Conservation (phyloP, 2,113 vertebrate genomes). For the Bubalus kerabau region DNA sequence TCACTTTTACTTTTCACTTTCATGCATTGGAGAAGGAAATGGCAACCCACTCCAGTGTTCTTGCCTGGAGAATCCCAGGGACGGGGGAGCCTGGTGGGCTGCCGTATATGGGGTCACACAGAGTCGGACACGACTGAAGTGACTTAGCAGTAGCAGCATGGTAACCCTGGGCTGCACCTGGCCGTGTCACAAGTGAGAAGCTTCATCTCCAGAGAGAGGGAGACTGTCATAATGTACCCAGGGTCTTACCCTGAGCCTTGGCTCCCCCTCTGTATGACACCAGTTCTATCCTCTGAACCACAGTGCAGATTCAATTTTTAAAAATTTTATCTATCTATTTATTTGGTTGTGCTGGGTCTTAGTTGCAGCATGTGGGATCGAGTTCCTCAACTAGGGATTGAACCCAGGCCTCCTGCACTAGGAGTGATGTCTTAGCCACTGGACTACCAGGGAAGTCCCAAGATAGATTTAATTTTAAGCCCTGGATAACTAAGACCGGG, state of each 20-base stretch:
- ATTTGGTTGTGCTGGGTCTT: not conserved
- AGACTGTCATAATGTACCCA: not conserved
- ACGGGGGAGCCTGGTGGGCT: no score
- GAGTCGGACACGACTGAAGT: no score
- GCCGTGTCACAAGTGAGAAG: not conserved
- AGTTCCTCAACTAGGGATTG: not conserved
- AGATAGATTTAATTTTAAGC: not conserved
- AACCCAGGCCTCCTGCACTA: not conserved
- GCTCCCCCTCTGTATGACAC: not conserved
- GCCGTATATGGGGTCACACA: no score
- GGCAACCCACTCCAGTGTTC: no score
- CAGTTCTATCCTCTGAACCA: not conserved
- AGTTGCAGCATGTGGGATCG: not conserved
- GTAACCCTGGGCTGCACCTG: not conserved
- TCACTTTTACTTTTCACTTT: no score
- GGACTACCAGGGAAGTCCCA: not conserved
- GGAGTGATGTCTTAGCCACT: not conserved
- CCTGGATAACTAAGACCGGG: not conserved
- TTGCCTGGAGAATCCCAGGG: no score
- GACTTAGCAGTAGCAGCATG: no score
- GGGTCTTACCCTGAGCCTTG: not conserved
- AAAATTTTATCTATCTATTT: not conserved
- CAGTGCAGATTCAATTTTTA: not conserved
- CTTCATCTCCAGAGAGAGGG: not conserved
- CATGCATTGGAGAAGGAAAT: no score